Conservation (phyloP, 2,113 vertebrate genomes). For the Rana temporaria region DNA sequence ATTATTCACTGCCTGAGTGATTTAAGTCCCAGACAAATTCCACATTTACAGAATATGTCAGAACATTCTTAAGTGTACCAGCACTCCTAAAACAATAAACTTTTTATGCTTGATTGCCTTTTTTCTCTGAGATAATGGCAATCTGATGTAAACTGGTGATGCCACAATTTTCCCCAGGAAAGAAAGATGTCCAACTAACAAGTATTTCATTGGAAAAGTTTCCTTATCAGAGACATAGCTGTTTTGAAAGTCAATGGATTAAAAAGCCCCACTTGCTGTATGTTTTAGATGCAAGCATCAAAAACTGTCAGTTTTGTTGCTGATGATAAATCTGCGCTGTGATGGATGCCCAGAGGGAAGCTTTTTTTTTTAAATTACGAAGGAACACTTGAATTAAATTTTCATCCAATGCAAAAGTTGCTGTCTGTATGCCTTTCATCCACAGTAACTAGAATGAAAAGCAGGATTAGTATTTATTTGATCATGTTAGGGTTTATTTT, state of each 20-base stretch:
- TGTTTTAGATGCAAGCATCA: slow-evolving; percentile 69
- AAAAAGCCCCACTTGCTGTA: slow-evolving; percentile 58
- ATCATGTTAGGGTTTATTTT: slow-evolving; percentile 19
- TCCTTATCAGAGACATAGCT: slow-evolving; percentile 68
- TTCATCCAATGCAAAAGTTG: slow-evolving; percentile 51
- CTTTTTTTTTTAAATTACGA: slow-evolving; percentile 70
- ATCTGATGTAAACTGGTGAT: slow-evolving; percentile 61
- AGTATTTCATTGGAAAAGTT: slow-evolving; percentile 63
- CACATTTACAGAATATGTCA: slow-evolving; percentile 27
- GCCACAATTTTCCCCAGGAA: slow-evolving; percentile 63
- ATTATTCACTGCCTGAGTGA: slow-evolving; percentile 9
- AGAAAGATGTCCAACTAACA: slow-evolving; percentile 60
- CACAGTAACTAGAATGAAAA: slow-evolving; percentile 11
- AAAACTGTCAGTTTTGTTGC: slow-evolving; percentile 73
- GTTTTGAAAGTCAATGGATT: slow-evolving; percentile 75
- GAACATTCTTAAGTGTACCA: slow-evolving; percentile 7
- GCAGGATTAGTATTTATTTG: slow-evolving; percentile 30
- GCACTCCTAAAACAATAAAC: slow-evolving; percentile 44
- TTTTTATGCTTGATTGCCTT: slow-evolving; percentile 57
- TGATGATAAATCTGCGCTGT: slow-evolving; percentile 68
- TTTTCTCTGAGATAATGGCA: slow-evolving; percentile 64
- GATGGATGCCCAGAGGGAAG: slow-evolving; percentile 66
- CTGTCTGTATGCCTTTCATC: slow-evolving; percentile 20
- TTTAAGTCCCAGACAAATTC: slow-evolving; percentile 30
- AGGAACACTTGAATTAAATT: slow-evolving; percentile 67